A percentile compares a stretch with the other conserved stretches of the same genome.
These are phyloP conservation scores for Acronicta alni DNA, from an alignment of 2,888 invertebrate genomes.

Conservation along the genomic window DNA sequence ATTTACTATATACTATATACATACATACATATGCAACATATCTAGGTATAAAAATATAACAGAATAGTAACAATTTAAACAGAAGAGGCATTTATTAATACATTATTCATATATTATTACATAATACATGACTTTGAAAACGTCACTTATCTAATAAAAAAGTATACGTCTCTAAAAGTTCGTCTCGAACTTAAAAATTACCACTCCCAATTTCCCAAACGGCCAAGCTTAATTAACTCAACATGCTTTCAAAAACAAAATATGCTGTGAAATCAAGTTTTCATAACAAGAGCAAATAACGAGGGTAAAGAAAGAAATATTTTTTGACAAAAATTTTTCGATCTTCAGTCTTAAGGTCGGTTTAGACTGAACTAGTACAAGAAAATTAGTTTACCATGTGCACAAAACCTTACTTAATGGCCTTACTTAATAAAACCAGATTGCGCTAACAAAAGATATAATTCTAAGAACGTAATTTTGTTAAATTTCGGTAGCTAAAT, in stretches of 20 bases:
- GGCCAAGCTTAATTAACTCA: conserved; percentile 23
- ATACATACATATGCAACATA: no score
- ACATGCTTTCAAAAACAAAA: conserved; percentile 22
- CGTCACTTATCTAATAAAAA: conserved; percentile 3
- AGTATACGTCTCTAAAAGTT: conserved; percentile 11
- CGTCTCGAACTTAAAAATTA: conserved; percentile 20
- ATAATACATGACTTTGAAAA: background rate
- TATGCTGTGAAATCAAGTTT: conserved; percentile 48
- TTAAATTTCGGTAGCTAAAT: no score
- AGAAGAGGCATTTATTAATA: background rate
- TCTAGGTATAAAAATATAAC: no score
- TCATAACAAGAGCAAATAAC: conserved; percentile 48
- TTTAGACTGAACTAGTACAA: conserved; percentile 1
- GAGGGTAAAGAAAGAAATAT: conserved; percentile 32
- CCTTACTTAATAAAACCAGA: no score
- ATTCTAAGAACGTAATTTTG: no score
- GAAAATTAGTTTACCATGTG: background rate
- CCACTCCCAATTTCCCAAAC: conserved; percentile 3
- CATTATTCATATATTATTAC: background rate
- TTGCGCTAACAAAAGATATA: no score
- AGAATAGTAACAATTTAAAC: no score
- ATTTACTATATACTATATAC: no score
- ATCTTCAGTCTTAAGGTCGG: conserved; percentile 32
- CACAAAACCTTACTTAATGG: no score
- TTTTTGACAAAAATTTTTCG: conserved; percentile 50